Evolutionary conservation across 2,113 vertebrate genomes (phyloP).

Genomic region (Phrynocephalus versicolor): DNA sequence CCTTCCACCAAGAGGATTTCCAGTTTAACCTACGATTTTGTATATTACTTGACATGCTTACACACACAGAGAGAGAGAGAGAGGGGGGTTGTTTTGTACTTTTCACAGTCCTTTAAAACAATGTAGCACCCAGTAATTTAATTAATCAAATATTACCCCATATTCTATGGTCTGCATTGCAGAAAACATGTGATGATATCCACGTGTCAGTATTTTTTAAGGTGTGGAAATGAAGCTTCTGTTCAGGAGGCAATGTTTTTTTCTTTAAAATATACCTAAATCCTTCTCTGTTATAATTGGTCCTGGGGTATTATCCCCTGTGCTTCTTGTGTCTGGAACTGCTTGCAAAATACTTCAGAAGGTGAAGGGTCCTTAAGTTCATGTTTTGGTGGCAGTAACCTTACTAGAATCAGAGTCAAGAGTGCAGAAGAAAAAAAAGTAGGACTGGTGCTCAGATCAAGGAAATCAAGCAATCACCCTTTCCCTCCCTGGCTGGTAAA

Average conservation of each 20-base stretch:
- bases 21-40: too few species aligned
- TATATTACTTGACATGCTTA: too few species aligned
- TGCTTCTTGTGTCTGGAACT: slow-evolving; percentile 23
- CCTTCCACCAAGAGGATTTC: too few species aligned
- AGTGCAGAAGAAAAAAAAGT: slow-evolving; percentile 11
- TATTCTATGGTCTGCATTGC: slow-evolving; percentile 42
- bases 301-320: slow-evolving; percentile 33
- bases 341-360: slow-evolving; percentile 49
- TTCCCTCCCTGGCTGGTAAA: background rate
- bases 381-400: slow-evolving; percentile 41
- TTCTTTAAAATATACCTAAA: background rate
- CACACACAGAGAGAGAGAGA: too few species aligned
- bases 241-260: slow-evolving; percentile 54
- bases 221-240: slow-evolving; percentile 35
- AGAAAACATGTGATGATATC: slow-evolving; percentile 30
- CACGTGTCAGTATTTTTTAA: slow-evolving; percentile 24
- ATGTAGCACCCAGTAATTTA: background rate
- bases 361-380: slow-evolving; percentile 47
- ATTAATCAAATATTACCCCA: slow-evolving; percentile 24
- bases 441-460: slow-evolving; percentile 3
- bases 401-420: slow-evolving; percentile 21
- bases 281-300: background rate
- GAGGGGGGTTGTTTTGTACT: too few species aligned
- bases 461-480: slow-evolving; percentile 1
- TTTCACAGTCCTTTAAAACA: slow-evolving; percentile 31